Percentiles rank a stretch among this genome's conserved stretches.
phyloP scores from a whole-genome alignment of 2,888 invertebrate species.

The Sinopyrophorus schimmeli region DNA sequence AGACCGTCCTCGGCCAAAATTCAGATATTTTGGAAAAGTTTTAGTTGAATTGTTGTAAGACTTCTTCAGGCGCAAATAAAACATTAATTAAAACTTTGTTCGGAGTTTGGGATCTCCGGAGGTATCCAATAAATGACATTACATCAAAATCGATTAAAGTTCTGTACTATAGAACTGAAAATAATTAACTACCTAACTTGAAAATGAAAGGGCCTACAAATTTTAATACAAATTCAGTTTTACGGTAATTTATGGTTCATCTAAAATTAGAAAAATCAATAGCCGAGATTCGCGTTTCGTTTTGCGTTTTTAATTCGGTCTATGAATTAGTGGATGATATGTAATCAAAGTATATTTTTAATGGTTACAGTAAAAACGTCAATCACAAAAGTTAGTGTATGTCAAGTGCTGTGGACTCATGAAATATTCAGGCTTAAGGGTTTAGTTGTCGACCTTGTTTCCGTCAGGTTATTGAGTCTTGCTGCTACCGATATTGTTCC shows the following conservation, averaged over 20 bases:
- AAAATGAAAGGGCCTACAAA: constrained; percentile 11
- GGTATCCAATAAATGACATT: constrained; percentile 6
- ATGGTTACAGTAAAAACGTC: constrained; percentile 10
- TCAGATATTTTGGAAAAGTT: not conserved
- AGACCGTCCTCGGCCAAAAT: no score
- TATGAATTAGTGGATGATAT: not conserved
- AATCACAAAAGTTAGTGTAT: constrained; percentile 20
- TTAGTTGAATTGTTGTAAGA: constrained; percentile 4
- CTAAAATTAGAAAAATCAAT: constrained; percentile 7
- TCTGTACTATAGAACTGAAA: not conserved
- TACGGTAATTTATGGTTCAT: not conserved
- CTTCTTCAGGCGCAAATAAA: constrained; percentile 5
- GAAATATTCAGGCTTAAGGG: constrained; percentile 34
- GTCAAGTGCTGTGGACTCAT: constrained; percentile 29
- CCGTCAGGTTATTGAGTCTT: constrained; percentile 30
- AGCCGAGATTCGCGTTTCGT: not conserved
- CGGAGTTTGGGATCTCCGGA: constrained; percentile 6
- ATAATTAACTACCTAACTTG: constrained; percentile 13
- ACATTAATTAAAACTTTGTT: constrained; percentile 15
- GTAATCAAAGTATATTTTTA: constrained; percentile 4
- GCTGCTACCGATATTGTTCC: constrained; percentile 38
- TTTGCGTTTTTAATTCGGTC: not conserved
- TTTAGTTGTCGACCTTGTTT: constrained; percentile 30
- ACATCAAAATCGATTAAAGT: constrained; percentile 1
- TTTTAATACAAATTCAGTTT: constrained; percentile 5